Conservation (phyloP, 2,888 invertebrate genomes). For the Nemotelus nigrinus region DNA sequence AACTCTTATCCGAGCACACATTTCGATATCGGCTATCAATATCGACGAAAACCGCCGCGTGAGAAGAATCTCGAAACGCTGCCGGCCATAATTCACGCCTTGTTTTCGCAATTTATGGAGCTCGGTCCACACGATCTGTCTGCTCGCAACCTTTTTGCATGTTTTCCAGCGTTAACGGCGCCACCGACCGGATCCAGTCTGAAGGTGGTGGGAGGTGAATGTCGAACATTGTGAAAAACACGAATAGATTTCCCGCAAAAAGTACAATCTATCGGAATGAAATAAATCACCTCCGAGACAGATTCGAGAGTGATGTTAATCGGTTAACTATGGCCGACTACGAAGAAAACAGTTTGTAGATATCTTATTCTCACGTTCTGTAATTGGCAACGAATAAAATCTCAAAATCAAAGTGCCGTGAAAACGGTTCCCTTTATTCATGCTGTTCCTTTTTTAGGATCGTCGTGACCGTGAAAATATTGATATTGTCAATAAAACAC, state of each 20-base stretch:
- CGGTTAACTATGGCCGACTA: background rate
- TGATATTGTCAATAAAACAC: background rate
- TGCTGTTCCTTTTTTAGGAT: background rate
- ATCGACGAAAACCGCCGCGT: conserved; percentile 18
- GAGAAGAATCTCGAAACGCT: conserved; percentile 19
- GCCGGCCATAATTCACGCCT: conserved; percentile 28
- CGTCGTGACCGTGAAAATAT: background rate
- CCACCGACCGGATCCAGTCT: background rate
- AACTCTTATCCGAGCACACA: conserved; percentile 1
- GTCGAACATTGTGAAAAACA: no score
- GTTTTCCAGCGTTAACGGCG: conserved; percentile 18
- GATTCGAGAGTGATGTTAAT: background rate
- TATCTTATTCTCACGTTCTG: no score
- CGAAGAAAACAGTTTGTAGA: no score
- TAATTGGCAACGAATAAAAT: conserved; percentile 6
- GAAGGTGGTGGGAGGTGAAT: no score
- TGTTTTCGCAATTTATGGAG: conserved; percentile 14
- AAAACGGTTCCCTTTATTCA: background rate
- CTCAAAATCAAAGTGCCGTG: background rate
- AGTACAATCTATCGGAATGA: conserved; percentile 1
- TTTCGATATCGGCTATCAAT: background rate
- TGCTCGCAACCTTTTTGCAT: conserved; percentile 15
- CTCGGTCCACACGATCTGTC: background rate
- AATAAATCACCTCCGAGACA: conserved; percentile 6
- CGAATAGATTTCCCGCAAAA: background rate